Percentiles rank a stretch among this genome's conserved stretches.
Conservation (phyloP, 2,888 invertebrate species). For the Drosophila quinaria region DNA sequence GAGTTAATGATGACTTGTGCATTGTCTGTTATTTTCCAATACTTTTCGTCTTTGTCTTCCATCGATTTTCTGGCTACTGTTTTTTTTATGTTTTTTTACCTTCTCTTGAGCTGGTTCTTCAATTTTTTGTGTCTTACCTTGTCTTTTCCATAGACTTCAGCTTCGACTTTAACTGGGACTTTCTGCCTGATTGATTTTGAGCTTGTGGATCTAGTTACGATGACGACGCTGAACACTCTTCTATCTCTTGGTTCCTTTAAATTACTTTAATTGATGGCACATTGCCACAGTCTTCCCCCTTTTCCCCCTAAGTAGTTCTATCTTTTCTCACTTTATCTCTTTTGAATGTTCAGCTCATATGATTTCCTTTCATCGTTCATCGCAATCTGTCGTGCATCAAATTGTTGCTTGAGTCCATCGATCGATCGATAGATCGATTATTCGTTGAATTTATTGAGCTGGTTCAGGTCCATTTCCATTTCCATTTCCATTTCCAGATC, state of each 20-base stretch:
- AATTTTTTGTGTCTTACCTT: slow-evolving; percentile 21
- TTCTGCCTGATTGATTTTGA: slow-evolving; percentile 76
- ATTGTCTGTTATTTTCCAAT: slow-evolving; percentile 61
- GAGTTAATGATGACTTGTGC: slow-evolving; percentile 69
- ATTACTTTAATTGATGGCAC: slow-evolving; percentile 81
- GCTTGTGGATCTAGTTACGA: slow-evolving; percentile 76
- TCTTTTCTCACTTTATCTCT: neutral
- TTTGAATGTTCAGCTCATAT: slow-evolving; percentile 54
- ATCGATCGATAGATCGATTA: slow-evolving; percentile 9
- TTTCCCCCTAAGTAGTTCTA: neutral
- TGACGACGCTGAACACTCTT: slow-evolving; percentile 54
- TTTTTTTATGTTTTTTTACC: slow-evolving; percentile 13
- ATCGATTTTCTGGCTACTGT: slow-evolving; percentile 81
- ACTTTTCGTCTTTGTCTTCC: slow-evolving; percentile 51
- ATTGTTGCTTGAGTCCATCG: slow-evolving; percentile 38
- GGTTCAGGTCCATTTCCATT: slow-evolving; percentile 23
- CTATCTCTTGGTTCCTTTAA: slow-evolving; percentile 74
- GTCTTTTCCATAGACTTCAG: slow-evolving; percentile 17
- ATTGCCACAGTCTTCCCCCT: slow-evolving; percentile 34
- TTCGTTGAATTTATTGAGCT: slow-evolving; percentile 8
- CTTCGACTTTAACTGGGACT: slow-evolving; percentile 34
- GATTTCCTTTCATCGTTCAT: slow-evolving; percentile 69
- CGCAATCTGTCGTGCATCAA: slow-evolving; percentile 74
- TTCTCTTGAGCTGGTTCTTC: slow-evolving; percentile 46
- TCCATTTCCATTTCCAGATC: neutral